Percentiles rank a stretch among this genome's conserved stretches.
These are phyloP conservation scores for Elysia chlorotica DNA, from an alignment of 1,140 invertebrate species.

Conservation along the genomic window DNA sequence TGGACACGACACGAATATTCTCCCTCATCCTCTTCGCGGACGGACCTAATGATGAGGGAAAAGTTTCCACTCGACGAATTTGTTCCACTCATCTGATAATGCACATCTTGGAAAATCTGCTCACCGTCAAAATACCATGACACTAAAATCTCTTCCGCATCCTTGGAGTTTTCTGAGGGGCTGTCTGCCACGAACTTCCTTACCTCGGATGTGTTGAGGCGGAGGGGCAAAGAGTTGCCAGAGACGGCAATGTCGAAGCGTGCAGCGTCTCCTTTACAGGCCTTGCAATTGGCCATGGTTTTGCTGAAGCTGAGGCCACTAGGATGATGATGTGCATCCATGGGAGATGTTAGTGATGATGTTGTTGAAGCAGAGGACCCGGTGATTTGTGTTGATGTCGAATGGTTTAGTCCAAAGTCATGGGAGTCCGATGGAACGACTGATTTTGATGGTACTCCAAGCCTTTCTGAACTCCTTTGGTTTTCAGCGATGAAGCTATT, in stretches of 20 bases:
- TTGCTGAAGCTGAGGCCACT: background rate
- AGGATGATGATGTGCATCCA: background rate
- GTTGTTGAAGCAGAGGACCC: background rate
- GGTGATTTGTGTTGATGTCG: background rate
- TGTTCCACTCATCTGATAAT: slow-evolving; percentile 32
- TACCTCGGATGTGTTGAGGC: too few relatives aligned
- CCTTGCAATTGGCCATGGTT: slow-evolving; percentile 27
- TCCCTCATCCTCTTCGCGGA: slow-evolving; percentile 81
- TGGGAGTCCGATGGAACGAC: too few relatives aligned
- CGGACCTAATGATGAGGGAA: slow-evolving; percentile 72
- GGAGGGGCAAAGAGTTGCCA: slow-evolving; percentile 50
- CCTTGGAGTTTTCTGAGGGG: too few relatives aligned
- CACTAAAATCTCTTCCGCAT: too few relatives aligned
- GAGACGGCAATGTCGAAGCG: slow-evolving; percentile 52
- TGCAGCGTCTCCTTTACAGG: slow-evolving; percentile 42
- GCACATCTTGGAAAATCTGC: slow-evolving; percentile 29
- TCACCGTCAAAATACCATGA: slow-evolving; percentile 60
- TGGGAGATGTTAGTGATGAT: background rate
- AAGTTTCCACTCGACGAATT: slow-evolving; percentile 28
- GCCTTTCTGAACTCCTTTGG: background rate
- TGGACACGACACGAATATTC: slow-evolving; percentile 84
- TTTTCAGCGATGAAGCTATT: background rate
- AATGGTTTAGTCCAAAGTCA: too few relatives aligned
- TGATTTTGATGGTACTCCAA: background rate
- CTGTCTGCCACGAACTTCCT: too few relatives aligned